Base-by-base conservation (phyloP, 2,113 vertebrate species). In the Rhabdornis inornatus region DNA sequence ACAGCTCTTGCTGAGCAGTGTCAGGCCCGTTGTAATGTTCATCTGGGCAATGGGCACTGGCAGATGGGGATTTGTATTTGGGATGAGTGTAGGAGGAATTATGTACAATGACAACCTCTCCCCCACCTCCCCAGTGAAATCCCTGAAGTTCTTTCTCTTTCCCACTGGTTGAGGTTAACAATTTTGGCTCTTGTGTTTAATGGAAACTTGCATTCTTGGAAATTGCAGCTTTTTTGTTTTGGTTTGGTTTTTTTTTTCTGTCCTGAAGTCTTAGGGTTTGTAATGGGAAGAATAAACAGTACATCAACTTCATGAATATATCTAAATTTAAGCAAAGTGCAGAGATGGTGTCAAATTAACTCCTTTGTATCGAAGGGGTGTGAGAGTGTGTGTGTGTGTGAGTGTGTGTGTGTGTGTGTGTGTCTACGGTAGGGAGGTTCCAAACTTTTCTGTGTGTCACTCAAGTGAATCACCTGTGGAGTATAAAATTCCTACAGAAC, bases 131-230 rank as follows among this genome's bases (percentile, higher is more conserved):
- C 55, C 81, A 85, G 42, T 33, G 39, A 63, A 84, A 70, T 83
- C 18, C 2, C 47, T 65, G 57, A 75, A 89, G 86, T 68, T 86
- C 37, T 4, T 83, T 90, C n/a, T 35, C 61, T 69, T 96, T 94
- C 94, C 87, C 81, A 85, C 70, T 90, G 71, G 89, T 95, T 80
- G 44, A 84, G 45, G 68, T 92, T 93, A 87, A 56, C 35, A 78
- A 52, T 90, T 93, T 96, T 97, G 95, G 92, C 95, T 65, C 78
- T 47, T 21, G 55, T 70, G 75, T 74, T 95, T 94, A 96, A 97
- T 96, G 97, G 97, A 97, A 98, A 97, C 83, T 98, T 97, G 69
- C 94, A 95, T 98, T 98, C 97, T 96, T 96, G 97, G 95, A 97
- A 97, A 94, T 94, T 57, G 59, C n/a, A 55, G n/a, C 17, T 30